A percentile compares a stretch with the other conserved stretches of the same genome.
Evolutionary conservation across 2,797 vertebrate species (phyloP).

Genomic region (Lagocephalus sceleratus): DNA sequence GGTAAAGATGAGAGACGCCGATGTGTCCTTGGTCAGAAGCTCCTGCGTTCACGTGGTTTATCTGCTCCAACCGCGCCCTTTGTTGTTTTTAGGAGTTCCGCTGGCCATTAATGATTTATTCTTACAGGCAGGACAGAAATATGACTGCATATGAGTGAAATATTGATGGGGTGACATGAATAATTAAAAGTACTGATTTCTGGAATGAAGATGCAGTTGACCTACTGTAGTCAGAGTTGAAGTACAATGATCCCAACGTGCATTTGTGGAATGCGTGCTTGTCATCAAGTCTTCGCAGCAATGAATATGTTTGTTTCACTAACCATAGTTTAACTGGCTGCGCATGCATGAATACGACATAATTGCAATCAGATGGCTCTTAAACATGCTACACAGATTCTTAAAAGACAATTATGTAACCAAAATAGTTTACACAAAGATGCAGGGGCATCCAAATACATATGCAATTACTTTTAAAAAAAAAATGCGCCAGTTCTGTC

Average conservation of each 20-base stretch:
- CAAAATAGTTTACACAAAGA: no score
- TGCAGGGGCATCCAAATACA: no score
- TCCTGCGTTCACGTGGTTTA: conserved; percentile 29
- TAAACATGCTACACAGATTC: conserved; percentile 28
- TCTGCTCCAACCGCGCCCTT: conserved; percentile 26
- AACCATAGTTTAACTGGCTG: conserved; percentile 11
- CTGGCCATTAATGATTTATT: conserved; percentile 70
- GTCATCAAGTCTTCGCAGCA: conserved; percentile 1
- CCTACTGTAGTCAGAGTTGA: conserved; percentile 61
- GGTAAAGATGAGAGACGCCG: conserved; percentile 13
- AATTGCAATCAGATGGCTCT: conserved; percentile 14
- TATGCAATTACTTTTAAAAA: no score
- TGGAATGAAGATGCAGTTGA: conserved; percentile 72
- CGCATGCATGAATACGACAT: conserved; percentile 41
- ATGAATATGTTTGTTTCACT: conserved; percentile 1
- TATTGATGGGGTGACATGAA: conserved; percentile 67
- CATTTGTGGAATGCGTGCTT: neutral
- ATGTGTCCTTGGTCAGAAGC: conserved; percentile 27
- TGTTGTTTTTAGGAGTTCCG: conserved; percentile 66
- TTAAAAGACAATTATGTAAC: conserved; percentile 6
- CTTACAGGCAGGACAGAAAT: conserved; percentile 75
- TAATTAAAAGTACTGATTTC: conserved; percentile 66
- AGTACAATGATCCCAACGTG: conserved; percentile 11
- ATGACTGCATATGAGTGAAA: conserved; percentile 71
- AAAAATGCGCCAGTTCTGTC: no score